Evolutionary conservation across 2,113 vertebrate species (phyloP).

Genomic region (Carollia perspicillata): DNA sequence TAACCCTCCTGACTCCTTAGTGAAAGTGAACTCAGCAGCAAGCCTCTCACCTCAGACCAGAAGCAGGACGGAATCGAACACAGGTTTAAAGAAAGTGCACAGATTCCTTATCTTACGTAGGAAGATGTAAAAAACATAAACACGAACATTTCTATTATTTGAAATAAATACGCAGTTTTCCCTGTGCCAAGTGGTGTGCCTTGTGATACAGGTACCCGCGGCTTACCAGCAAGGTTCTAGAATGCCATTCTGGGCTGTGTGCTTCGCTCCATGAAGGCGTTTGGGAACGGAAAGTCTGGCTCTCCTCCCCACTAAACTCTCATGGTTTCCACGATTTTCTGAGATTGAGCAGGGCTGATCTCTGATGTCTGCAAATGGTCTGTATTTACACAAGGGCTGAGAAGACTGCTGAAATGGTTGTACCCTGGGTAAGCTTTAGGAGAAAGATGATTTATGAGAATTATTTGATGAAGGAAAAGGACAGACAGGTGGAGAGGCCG

Average conservation of each 20-base stretch:
- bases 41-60: background rate
- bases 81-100: background rate
- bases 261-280: background rate
- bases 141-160: background rate
- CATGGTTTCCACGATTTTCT: background rate
- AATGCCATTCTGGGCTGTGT: background rate
- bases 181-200: background rate
- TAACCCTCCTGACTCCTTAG: background rate
- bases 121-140: background rate
- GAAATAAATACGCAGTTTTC: background rate
- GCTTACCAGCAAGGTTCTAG: background rate
- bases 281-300: conserved; percentile 10
- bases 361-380: background rate
- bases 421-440: background rate
- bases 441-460: background rate
- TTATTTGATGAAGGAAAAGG: background rate
- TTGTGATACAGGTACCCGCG: background rate
- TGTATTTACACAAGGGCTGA: background rate
- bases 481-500: background rate
- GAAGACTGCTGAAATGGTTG: background rate
- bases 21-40: background rate
- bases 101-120: background rate
- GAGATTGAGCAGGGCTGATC: background rate
- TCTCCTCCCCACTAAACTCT: background rate
- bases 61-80: background rate